Conservation (phyloP, 2,888 invertebrate genomes). For the Rhagophthalmus giganteus region DNA sequence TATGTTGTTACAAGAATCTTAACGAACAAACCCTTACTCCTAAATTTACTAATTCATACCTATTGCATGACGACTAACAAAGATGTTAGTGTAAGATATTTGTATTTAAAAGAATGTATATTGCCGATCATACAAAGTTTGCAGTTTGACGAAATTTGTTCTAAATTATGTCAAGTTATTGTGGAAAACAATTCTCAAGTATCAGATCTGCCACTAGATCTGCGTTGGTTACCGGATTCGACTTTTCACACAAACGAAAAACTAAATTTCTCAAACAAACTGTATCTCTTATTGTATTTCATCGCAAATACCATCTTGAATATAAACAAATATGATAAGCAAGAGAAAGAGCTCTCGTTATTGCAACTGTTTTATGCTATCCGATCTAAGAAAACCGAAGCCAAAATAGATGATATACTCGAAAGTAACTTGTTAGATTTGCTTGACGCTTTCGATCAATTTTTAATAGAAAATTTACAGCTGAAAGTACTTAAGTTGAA, state of each 20-base stretch:
- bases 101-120: constrained; percentile 26
- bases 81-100: constrained; percentile 49
- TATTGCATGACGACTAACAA: constrained; percentile 51
- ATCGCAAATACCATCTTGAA: constrained; percentile 17
- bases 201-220: constrained; percentile 43
- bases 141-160: background rate
- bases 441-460: constrained; percentile 55
- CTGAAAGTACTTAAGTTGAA: constrained; percentile 46
- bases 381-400: constrained; percentile 53
- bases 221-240: constrained; percentile 48
- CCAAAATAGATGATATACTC: constrained; percentile 60
- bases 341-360: constrained; percentile 54
- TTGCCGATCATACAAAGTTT: background rate
- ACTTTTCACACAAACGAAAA: constrained; percentile 11
- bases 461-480: constrained; percentile 53
- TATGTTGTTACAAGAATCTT: constrained; percentile 39
- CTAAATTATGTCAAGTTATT: background rate
- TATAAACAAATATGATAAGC: too few species aligned
- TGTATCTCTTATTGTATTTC: constrained; percentile 34
- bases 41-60: constrained; percentile 53
- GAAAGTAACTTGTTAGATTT: constrained; percentile 60
- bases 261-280: constrained; percentile 24
- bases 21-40: too few species aligned
- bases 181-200: background rate
- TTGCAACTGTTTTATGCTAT: constrained; percentile 56